phyloP scores from a whole-genome alignment of 2,888 invertebrate species.

The Limenitis camilla region DNA sequence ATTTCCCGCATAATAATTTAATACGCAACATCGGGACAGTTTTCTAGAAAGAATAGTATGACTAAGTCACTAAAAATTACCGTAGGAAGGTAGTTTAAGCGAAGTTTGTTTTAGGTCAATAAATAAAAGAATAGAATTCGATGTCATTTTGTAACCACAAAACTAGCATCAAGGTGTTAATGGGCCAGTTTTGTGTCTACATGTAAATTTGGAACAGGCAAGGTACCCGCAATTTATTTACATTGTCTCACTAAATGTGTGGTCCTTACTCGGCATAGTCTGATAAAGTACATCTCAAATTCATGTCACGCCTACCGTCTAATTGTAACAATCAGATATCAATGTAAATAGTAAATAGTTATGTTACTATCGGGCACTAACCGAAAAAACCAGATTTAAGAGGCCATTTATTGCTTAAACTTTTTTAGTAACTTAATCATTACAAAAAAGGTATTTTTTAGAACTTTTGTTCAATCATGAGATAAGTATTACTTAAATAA shows the following conservation, averaged over 20 bases:
- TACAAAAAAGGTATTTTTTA: too few species aligned
- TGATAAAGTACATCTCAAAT: neutral
- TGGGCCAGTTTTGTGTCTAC: conserved; percentile 31
- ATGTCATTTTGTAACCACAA: conserved; percentile 17
- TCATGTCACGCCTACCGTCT: conserved; percentile 5
- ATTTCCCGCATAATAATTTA: too few species aligned
- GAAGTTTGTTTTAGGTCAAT: neutral
- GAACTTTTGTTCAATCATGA: too few species aligned
- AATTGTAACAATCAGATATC: conserved; percentile 8
- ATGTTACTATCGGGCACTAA: neutral
- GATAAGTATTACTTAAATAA: too few species aligned
- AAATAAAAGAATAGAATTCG: neutral
- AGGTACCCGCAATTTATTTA: conserved; percentile 21
- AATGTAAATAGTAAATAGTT: neutral
- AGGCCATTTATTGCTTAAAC: too few species aligned
- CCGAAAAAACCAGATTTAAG: too few species aligned
- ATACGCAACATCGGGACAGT: too few species aligned
- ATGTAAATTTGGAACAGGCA: conserved; percentile 34
- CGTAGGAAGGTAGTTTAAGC: too few species aligned
- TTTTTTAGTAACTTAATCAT: too few species aligned
- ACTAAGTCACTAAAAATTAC: too few species aligned
- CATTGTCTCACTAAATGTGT: conserved; percentile 11
- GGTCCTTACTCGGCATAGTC: neutral
- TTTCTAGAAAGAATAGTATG: too few species aligned
- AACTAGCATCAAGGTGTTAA: conserved; percentile 41